Conservation (phyloP, 1,140 invertebrate species). For the Drosophila melanogaster region Release_6_plus_ISO1_MT NT_033777.3:22817501-22818000, state of each 20-base stretch:
- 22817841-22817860: constrained; percentile 58
- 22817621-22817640: constrained; percentile 15
- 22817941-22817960: constrained; percentile 12
- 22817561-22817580: constrained; percentile 81
- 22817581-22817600: constrained; percentile 41
- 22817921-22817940: constrained; percentile 78
- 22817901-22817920: constrained; percentile 51
- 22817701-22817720: constrained; percentile 74
- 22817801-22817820: not conserved
- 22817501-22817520: constrained; percentile 73
- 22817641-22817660: constrained; percentile 53
- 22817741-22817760: constrained; percentile 24
- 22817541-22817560: constrained; percentile 82
- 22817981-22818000: constrained; percentile 79
- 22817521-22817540: constrained; percentile 81
- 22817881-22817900: constrained; percentile 71
- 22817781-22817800: not conserved
- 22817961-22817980: not conserved
- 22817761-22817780: constrained; percentile 17
- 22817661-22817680: constrained; percentile 69
- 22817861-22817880: constrained; percentile 62
- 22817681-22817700: constrained; percentile 77
- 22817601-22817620: constrained; percentile 1
- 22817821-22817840: constrained; percentile 18
- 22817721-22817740: constrained; percentile 63